Evolutionary conservation across 2,113 vertebrate genomes (phyloP), one percentile per base, ranked within the genome.

Genomic region (Leptodactylus fuscus): DNA sequence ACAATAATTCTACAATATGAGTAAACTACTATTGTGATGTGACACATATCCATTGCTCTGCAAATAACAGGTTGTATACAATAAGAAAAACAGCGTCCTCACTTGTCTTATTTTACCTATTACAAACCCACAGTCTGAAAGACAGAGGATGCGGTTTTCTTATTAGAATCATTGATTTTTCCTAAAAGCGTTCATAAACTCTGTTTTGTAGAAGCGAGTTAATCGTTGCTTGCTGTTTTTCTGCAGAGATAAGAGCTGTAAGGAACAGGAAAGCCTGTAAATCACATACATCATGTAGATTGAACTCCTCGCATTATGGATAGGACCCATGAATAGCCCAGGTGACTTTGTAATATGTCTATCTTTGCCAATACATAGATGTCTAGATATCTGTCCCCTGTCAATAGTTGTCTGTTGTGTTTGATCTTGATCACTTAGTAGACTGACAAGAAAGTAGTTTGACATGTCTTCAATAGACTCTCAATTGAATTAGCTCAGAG

Each of bases 121-220:
- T 44, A 41, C 34, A 34, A 49, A 65, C 44, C 38, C 41, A 32
- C 53, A 79, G 20, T n/a, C 38, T 65, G 38, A 81, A 79, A 79
- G 78, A 69, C 62, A 60, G 81, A 53, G 24, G 15, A 48, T 22
- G 81, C 10, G 18, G 7, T 71, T 58, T 73, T 62, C 58, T 83
- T 83, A 74, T 55, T 55, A 71, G 36, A 34, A 46, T 22, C 71
- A 83, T 83, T 74, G 81, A 83, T 83, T 83, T 82, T 82, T 55
- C 49, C 81, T 70, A 60, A 83, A 83, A 83, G 81, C 24, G 2
- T 29, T 58, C 24, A 71, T 46, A 74, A 83, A 71, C 51, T 74
- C 34, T 74, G 36, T 74, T 74, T 46, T 75, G 69, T 60, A 44
- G 24, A 83, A 74, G 22, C 49, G 71, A 58, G 70, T 41, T 75